A percentile compares a stretch with the other conserved stretches of the same genome.
These are phyloP conservation scores for Rhipidura dahli DNA, from an alignment of 2,113 vertebrate genomes.

Conservation along the genomic window DNA sequence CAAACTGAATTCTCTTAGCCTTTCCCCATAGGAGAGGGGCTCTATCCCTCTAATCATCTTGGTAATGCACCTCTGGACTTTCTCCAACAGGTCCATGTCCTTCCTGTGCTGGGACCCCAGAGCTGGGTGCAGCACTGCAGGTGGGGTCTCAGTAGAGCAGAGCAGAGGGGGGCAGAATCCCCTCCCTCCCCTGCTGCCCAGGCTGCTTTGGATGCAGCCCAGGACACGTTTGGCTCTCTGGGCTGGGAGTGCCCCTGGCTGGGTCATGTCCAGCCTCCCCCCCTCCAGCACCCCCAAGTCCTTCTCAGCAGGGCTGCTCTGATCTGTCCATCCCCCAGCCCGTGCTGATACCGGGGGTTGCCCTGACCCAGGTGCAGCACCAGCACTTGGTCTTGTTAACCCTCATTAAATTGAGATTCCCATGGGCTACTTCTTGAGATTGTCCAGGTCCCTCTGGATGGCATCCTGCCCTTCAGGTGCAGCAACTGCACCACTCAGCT, in stretches of 20 bases:
- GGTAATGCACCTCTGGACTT: background rate
- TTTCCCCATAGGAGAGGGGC: background rate
- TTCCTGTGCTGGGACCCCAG: background rate
- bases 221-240: background rate
- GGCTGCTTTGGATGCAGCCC: fast-evolving
- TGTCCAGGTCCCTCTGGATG: background rate
- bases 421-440: background rate
- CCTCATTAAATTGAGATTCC: background rate
- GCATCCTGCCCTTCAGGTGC: background rate
- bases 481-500: background rate
- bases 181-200: fast-evolving
- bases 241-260: background rate
- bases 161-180: background rate
- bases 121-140: background rate
- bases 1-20: background rate
- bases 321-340: background rate
- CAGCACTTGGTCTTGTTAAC: background rate
- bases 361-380: background rate
- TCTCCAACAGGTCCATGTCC: background rate
- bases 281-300: fast-evolving
- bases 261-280: background rate
- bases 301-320: fast-evolving
- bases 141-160: background rate
- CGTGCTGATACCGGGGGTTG: fast-evolving
- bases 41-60: background rate